These are phyloP conservation scores for Antheraea pernyi DNA, from an alignment of 1,140 invertebrate genomes.

Conservation along the genomic window DNA sequence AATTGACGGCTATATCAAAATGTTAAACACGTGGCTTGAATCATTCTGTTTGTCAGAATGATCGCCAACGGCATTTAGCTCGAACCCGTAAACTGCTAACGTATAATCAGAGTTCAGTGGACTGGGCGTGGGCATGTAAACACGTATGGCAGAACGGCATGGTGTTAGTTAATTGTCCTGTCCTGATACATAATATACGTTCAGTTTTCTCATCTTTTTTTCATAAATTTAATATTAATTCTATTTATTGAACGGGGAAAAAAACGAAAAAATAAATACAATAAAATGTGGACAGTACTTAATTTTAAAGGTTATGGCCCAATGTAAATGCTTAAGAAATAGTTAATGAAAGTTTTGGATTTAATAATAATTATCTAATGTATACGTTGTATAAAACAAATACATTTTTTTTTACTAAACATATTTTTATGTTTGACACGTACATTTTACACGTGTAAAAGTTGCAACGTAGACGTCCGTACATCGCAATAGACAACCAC, in stretches of 20 bases:
- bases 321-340: too few relatives aligned
- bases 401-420: neutral
- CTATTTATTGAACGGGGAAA: too few relatives aligned
- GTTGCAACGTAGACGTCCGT: neutral
- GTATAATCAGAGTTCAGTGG: conserved; percentile 59
- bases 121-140: conserved; percentile 40
- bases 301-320: too few relatives aligned
- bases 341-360: too few relatives aligned
- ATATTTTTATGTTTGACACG: neutral
- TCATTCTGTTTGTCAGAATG: conserved; percentile 43
- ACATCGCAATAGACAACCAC: too few relatives aligned
- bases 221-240: too few relatives aligned
- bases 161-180: neutral
- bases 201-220: neutral
- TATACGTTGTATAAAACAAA: neutral
- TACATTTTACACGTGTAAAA: neutral
- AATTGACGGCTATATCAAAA: neutral
- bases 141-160: conserved; percentile 31
- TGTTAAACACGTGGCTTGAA: conserved; percentile 19
- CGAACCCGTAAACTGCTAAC: neutral
- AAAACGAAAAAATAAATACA: too few relatives aligned
- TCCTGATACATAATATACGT: neutral
- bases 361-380: too few relatives aligned
- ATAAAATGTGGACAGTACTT: too few relatives aligned
- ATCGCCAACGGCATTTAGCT: conserved; percentile 41